Evolutionary conservation across 2,888 invertebrate species (phyloP).

Genomic region (Automeris io): DNA sequence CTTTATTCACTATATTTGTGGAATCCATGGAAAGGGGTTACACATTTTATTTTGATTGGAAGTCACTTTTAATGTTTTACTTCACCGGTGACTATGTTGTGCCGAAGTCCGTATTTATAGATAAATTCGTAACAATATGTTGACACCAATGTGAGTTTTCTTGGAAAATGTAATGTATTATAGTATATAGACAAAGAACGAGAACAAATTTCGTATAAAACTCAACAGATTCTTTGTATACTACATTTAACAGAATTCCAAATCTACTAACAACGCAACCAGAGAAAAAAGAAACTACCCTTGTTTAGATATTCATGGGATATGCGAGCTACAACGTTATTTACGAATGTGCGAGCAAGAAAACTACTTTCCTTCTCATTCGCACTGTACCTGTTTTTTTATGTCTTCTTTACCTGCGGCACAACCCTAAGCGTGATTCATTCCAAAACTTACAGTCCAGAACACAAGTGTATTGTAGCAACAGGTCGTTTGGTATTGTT

Average conservation of each 20-base stretch:
- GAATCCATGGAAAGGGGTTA: too few relatives aligned
- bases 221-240: neutral
- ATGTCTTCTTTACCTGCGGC: slow-evolving; percentile 8
- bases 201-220: too few relatives aligned
- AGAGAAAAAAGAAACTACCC: slow-evolving; percentile 8
- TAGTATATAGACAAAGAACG: too few relatives aligned
- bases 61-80: too few relatives aligned
- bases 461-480: slow-evolving; percentile 3
- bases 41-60: too few relatives aligned
- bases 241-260: neutral
- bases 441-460: slow-evolving; percentile 2
- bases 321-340: neutral
- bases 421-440: slow-evolving; percentile 3
- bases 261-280: neutral
- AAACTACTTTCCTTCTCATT: slow-evolving; percentile 17
- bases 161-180: too few relatives aligned
- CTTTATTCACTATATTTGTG: too few relatives aligned
- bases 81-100: too few relatives aligned
- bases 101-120: too few relatives aligned
- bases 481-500: slow-evolving; percentile 2
- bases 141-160: too few relatives aligned
- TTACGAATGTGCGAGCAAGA: neutral
- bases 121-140: too few relatives aligned
- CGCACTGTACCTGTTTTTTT: slow-evolving; percentile 18
- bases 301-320: slow-evolving; percentile 9